These are phyloP conservation scores for Drosophila kikkawai DNA, from an alignment of 1,140 invertebrate genomes.

Conservation along the genomic window DNA sequence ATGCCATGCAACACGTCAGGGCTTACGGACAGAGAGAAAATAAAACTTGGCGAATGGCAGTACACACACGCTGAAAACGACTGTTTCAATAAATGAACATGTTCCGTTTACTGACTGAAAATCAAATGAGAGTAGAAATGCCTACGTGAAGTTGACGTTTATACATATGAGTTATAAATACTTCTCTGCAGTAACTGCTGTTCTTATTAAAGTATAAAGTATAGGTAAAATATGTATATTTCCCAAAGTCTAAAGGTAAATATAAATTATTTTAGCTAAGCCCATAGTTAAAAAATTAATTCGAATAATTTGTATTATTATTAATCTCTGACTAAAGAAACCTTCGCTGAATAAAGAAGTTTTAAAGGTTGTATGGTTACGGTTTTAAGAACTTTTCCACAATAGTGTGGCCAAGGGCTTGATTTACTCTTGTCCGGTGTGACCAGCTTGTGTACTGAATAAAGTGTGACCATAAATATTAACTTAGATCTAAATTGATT, in stretches of 20 bases:
- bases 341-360: too few relatives aligned
- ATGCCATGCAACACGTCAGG: conserved; percentile 47
- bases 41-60: conserved; percentile 24
- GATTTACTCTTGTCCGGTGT: neutral
- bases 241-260: neutral
- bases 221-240: neutral
- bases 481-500: neutral
- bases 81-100: conserved; percentile 27
- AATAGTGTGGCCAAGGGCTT: neutral
- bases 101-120: conserved; percentile 2
- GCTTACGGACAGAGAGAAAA: conserved; percentile 1
- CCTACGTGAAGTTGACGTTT: too few relatives aligned
- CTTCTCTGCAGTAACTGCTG: neutral
- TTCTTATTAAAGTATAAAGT: too few relatives aligned
- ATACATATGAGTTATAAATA: too few relatives aligned
- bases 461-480: neutral
- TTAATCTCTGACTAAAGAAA: too few relatives aligned
- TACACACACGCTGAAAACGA: conserved; percentile 13
- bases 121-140: neutral
- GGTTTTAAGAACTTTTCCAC: too few relatives aligned
- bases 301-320: neutral
- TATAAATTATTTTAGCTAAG: too few relatives aligned
- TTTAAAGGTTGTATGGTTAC: too few relatives aligned
- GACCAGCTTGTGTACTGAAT: neutral
- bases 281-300: too few relatives aligned